Evolutionary conservation across 2,888 invertebrate species (phyloP).

Genomic region (Drosophila diplacantha): DNA sequence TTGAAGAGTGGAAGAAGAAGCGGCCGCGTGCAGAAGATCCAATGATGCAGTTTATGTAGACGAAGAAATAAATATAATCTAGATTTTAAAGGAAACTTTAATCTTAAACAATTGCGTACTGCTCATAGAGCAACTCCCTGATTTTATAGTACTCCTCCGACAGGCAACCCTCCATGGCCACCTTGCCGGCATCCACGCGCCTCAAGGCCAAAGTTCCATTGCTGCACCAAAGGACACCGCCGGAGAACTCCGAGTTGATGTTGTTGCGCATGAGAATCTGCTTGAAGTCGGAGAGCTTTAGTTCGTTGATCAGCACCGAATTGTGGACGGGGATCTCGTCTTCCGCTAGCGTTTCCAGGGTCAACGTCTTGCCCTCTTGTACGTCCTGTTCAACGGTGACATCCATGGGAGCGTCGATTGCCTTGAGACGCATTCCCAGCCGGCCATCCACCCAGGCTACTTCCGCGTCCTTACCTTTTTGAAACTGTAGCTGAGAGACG

Average conservation of each 20-base stretch:
- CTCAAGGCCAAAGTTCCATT: constrained; percentile 93
- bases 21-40: constrained; percentile 92
- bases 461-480: constrained; percentile 91
- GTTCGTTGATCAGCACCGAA: constrained; percentile 93
- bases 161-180: constrained; percentile 94
- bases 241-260: constrained; percentile 91
- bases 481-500: constrained; percentile 91
- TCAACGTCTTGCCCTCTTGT: constrained; percentile 81
- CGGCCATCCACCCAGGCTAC: constrained; percentile 96
- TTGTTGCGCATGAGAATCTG: constrained; percentile 86
- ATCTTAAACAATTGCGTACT: constrained; percentile 93
- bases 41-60: constrained; percentile 86
- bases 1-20: constrained; percentile 95
- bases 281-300: constrained; percentile 94
- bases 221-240: constrained; percentile 95
- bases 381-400: constrained; percentile 53
- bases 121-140: constrained; percentile 93
- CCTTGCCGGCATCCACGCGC: constrained; percentile 92
- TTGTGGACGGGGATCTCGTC: constrained; percentile 83
- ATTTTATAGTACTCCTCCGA: constrained; percentile 97
- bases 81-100: constrained; percentile 2
- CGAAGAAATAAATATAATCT: neutral
- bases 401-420: constrained; percentile 78
- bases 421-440: constrained; percentile 82
- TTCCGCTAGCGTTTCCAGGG: constrained; percentile 82